Evolutionary conservation across 2,113 vertebrate genomes (phyloP), one percentile per base, ranked within the genome.

Genomic region (Ammodytes dubius): DNA sequence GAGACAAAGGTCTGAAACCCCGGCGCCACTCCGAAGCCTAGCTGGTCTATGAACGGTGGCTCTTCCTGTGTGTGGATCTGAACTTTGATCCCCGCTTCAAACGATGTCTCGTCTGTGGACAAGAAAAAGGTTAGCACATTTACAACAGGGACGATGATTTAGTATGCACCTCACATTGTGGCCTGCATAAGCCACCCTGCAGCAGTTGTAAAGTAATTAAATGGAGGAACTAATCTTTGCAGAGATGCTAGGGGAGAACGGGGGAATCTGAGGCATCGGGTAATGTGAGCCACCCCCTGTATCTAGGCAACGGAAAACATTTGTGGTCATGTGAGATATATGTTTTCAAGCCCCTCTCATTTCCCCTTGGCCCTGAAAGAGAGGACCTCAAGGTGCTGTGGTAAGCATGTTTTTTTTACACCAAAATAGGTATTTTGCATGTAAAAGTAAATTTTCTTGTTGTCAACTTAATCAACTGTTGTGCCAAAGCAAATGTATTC

Each of bases 1-100:
- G 98, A 97, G 74, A 99, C 98, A 46, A 99, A 99, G 37, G 98
- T 99, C 95, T 99, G 98, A 93, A 99, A 99, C 15, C 98, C 98
- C 0, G 98, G 98, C 0, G 98, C 97, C 84, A 99, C 98, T 7
- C 98, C 98, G 0, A 99, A 99, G 76, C 98, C 98, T 94, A 99
- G 95, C 95, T 99, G 98, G 95, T 99, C 97, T 3, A 99, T 99
- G 88, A 99, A 97, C 0, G 98, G 98, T 0, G 98, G 98, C 81
- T 99, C 98, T 0, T 99, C 97, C 90, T 99, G 98, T 77, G 96
- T 97, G 92, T 99, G 98, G 93, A 99, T 99, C 95, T 99, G 98
- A 79, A 99, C 98, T 91, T 99, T 99, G 94, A 99, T 99, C 81
- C 98, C 98, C 0, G 98, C 98, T 91, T 99, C 98, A 2, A 99